A percentile compares a stretch with the other conserved stretches of the same genome.
These are phyloP conservation scores for Selenia dentaria DNA, from an alignment of 2,888 invertebrate genomes.

Conservation along the genomic window DNA sequence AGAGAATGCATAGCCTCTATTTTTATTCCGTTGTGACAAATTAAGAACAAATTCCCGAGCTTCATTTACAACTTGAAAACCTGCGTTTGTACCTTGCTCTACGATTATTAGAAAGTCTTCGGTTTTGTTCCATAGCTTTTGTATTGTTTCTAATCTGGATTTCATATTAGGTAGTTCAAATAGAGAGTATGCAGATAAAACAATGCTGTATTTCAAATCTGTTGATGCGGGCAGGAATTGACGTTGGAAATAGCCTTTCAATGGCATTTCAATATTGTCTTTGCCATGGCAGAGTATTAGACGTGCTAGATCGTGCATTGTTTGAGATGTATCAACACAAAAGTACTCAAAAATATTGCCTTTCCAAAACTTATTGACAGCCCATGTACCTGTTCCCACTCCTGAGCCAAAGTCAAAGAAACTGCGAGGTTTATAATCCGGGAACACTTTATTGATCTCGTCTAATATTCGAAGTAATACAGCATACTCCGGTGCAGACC, in stretches of 20 bases:
- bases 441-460: slow-evolving; percentile 88
- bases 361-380: slow-evolving; percentile 89
- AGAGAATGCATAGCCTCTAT: slow-evolving; percentile 87
- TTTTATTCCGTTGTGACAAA: slow-evolving; percentile 52
- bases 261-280: slow-evolving; percentile 83
- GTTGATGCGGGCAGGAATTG: slow-evolving; percentile 91
- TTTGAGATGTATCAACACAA: slow-evolving; percentile 91
- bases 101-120: slow-evolving; percentile 92
- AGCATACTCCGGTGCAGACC: slow-evolving; percentile 91
- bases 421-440: slow-evolving; percentile 88
- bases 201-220: slow-evolving; percentile 89
- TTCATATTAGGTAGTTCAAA: slow-evolving; percentile 90
- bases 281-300: slow-evolving; percentile 88
- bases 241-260: slow-evolving; percentile 88
- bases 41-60: slow-evolving; percentile 92
- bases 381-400: slow-evolving; percentile 94
- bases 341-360: slow-evolving; percentile 91
- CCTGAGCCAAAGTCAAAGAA: slow-evolving; percentile 98
- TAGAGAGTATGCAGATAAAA: slow-evolving; percentile 91
- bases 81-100: slow-evolving; percentile 93
- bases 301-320: slow-evolving; percentile 93
- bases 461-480: slow-evolving; percentile 88
- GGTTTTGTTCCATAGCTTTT: slow-evolving; percentile 95
- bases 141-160: slow-evolving; percentile 87
- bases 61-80: slow-evolving; percentile 93